Conservation (phyloP, 2,113 vertebrate genomes). For the Myotis davidii region DNA sequence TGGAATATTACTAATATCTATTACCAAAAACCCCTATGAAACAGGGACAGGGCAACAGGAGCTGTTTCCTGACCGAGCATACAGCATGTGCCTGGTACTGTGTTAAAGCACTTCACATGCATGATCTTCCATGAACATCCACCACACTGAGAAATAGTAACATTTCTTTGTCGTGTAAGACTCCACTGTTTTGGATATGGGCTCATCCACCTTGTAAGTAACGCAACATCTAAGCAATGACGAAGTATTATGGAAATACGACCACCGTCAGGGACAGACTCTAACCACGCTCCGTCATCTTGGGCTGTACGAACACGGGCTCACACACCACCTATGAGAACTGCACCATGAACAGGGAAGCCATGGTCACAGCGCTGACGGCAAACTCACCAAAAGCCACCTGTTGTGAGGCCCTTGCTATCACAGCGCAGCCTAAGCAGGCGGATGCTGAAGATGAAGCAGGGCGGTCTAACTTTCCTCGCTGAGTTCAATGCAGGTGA, state of each 20-base stretch:
- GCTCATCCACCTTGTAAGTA: background rate
- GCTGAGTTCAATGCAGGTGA: background rate
- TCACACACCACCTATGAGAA: background rate
- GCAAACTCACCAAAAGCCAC: background rate
- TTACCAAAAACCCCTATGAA: background rate
- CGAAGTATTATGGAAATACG: background rate
- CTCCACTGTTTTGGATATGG: background rate
- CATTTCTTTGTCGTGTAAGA: background rate
- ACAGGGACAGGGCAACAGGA: background rate
- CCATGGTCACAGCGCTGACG: background rate
- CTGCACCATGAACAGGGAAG: background rate
- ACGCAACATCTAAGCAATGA: background rate
- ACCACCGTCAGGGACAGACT: background rate
- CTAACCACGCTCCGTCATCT: background rate
- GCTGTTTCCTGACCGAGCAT: background rate
- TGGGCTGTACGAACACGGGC: background rate
- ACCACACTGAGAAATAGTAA: too few relatives aligned
- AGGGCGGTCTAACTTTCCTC: background rate
- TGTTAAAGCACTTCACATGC: background rate
- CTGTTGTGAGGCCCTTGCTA: background rate
- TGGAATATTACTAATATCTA: background rate
- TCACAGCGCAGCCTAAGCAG: background rate
- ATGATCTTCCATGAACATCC: too few relatives aligned
- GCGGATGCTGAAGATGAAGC: background rate
- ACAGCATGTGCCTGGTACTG: background rate